A percentile compares a stretch with the other conserved stretches of the same genome.
phyloP scores from a whole-genome alignment of 1,140 invertebrate genomes.

The Hestina assimilis region DNA sequence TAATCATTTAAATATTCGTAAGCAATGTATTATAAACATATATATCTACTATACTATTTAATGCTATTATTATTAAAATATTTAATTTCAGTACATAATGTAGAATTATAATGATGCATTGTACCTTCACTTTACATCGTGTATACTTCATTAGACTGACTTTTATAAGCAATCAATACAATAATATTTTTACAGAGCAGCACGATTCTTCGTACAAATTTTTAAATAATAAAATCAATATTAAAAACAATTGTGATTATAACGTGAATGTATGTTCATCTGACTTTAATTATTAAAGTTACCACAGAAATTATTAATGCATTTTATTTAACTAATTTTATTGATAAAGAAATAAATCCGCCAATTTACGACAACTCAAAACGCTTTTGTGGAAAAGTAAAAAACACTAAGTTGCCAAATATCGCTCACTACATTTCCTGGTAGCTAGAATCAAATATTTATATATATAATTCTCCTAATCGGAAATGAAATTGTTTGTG shows the following conservation, averaged over 20 bases:
- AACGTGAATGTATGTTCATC: constrained; percentile 13
- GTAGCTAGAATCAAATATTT: no score
- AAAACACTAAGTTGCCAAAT: no score
- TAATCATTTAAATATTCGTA: background rate
- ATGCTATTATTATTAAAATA: background rate
- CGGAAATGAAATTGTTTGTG: no score
- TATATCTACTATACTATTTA: background rate
- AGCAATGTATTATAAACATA: background rate
- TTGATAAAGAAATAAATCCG: no score
- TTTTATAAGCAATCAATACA: constrained; percentile 2
- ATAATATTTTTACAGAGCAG: constrained; percentile 11
- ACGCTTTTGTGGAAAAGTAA: no score
- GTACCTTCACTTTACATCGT: constrained; percentile 3
- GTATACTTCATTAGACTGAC: constrained; percentile 9
- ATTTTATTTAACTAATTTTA: background rate
- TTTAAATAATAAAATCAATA: constrained; percentile 9
- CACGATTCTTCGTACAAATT: constrained; percentile 9
- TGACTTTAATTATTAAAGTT: constrained; percentile 17
- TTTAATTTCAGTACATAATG: no score
- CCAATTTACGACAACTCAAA: background rate
- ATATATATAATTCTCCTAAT: no score
- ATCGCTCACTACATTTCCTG: no score
- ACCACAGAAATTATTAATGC: constrained; percentile 3
- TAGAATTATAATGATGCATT: background rate
- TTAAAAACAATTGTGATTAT: background rate